phyloP scores from a whole-genome alignment of 2,888 invertebrate species.

The Tethea ocularis region DNA sequence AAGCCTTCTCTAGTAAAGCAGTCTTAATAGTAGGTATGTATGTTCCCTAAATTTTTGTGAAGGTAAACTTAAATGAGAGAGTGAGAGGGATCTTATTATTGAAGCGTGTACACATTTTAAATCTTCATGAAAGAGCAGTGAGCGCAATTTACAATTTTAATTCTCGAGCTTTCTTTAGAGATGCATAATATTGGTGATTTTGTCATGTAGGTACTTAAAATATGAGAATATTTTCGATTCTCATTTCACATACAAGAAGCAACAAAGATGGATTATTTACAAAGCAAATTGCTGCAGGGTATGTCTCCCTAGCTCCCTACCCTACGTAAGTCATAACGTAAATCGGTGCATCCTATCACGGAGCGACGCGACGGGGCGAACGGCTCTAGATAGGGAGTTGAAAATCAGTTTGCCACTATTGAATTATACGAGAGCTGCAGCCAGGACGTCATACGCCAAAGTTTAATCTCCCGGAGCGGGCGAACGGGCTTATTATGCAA shows the following conservation, averaged over 20 bases:
- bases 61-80: no score
- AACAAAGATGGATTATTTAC: constrained; percentile 57
- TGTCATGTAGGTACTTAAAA: no score
- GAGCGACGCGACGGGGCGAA: constrained; percentile 32
- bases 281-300: constrained; percentile 55
- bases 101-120: no score
- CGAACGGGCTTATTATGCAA: constrained; percentile 80
- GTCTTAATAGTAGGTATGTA: no score
- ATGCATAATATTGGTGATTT: no score
- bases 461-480: constrained; percentile 79
- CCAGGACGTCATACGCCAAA: constrained; percentile 77
- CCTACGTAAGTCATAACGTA: constrained; percentile 43
- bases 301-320: constrained; percentile 25
- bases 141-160: no score
- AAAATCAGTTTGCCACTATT: constrained; percentile 81
- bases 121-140: no score
- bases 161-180: no score
- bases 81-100: no score
- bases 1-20: no score
- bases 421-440: constrained; percentile 78
- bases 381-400: constrained; percentile 58
- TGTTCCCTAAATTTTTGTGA: no score
- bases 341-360: constrained; percentile 72
- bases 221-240: constrained; percentile 25
- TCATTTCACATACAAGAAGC: constrained; percentile 52